Percentiles rank a stretch among this genome's conserved stretches.
phyloP scores from a whole-genome alignment of 2,797 vertebrate species.

The Myiotriccus ornatus region DNA sequence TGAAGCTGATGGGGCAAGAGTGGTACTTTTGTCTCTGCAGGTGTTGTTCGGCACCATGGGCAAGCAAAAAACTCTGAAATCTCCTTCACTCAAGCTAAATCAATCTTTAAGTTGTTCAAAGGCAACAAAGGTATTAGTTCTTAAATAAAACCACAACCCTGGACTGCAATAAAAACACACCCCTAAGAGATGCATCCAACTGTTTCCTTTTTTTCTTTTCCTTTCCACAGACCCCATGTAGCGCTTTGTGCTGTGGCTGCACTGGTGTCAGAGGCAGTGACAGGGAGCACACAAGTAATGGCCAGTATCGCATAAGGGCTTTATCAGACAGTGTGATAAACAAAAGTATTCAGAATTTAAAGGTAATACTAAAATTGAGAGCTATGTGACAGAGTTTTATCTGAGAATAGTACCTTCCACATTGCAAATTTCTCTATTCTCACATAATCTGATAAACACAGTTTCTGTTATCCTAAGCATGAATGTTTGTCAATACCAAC shows the following conservation, averaged over 20 bases:
- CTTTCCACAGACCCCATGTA: background rate
- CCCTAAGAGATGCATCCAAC: background rate
- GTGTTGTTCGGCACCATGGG: background rate
- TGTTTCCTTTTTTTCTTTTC: background rate
- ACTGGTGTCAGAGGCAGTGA: background rate
- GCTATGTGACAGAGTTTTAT: background rate
- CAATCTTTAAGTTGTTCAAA: background rate
- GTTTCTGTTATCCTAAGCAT: constrained; percentile 1
- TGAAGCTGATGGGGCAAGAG: fast-evolving
- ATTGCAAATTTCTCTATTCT: background rate
- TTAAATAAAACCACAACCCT: background rate
- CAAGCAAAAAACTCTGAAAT: background rate
- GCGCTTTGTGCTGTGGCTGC: background rate
- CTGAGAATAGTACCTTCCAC: background rate
- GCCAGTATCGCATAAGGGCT: background rate
- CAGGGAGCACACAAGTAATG: background rate
- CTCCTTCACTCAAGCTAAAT: background rate
- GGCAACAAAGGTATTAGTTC: background rate
- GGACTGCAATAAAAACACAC: background rate
- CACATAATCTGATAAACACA: background rate
- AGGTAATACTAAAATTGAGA: background rate
- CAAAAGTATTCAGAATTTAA: background rate
- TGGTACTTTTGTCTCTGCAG: background rate
- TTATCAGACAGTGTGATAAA: background rate
- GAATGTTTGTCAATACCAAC: constrained; percentile 28